phyloP scores from a whole-genome alignment of 2,113 vertebrate genomes.

The Plestiodon gilberti region DNA sequence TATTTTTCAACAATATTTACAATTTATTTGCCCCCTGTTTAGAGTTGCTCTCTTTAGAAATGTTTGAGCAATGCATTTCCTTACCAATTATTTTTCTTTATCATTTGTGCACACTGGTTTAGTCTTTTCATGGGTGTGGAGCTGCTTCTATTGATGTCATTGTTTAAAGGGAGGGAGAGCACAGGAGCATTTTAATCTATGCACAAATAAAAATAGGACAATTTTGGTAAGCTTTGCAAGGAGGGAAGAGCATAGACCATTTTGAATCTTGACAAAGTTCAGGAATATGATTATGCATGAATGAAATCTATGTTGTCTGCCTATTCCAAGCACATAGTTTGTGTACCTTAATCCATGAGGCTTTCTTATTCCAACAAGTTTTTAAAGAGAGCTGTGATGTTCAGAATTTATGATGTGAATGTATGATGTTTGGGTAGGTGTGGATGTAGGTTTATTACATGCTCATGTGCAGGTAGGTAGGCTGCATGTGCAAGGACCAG shows the following conservation, averaged over 20 bases:
- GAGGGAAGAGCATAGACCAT: background rate
- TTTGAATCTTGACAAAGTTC: background rate
- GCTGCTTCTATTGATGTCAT: background rate
- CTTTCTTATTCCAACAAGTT: background rate
- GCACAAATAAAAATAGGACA: background rate
- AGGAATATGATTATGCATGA: background rate
- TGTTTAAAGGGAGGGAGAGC: background rate
- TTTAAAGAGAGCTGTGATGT: background rate
- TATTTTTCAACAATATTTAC: background rate
- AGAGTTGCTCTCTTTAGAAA: constrained; percentile 2
- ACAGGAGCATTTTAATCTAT: too few species aligned
- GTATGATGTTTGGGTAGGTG: too few species aligned
- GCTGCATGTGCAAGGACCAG: background rate
- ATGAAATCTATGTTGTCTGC: background rate
- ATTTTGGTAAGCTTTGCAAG: background rate
- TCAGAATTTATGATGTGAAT: background rate
- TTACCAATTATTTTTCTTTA: background rate
- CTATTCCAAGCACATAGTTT: background rate
- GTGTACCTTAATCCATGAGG: background rate
- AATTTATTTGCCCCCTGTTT: background rate
- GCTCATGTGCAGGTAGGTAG: background rate
- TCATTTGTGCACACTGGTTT: background rate
- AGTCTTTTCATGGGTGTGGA: constrained; percentile 26
- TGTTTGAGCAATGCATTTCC: background rate
- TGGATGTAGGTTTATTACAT: background rate